Conservation (phyloP, 37 sponge, comb jelly and placozoan genomes). For the Spongia lamella region DNA sequence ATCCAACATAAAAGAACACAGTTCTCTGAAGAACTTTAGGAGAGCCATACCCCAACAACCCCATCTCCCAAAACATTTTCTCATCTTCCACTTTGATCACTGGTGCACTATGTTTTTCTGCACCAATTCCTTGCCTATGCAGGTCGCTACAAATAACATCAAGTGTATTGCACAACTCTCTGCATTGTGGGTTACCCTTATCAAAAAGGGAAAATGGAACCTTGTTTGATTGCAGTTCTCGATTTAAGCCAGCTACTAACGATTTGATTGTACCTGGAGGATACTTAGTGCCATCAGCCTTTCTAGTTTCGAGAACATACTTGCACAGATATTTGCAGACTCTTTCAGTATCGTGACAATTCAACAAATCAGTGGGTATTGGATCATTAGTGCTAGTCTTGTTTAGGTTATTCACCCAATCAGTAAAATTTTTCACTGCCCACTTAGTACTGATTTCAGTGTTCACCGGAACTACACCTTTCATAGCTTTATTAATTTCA, state of each 20-base stretch:
- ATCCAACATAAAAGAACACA: constrained; percentile 33
- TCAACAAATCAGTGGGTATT: background rate
- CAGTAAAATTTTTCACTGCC: constrained; percentile 11
- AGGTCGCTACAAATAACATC: constrained; percentile 5
- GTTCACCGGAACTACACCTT: background rate
- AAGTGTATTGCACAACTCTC: background rate
- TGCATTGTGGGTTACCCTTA: background rate
- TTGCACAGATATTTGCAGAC: constrained; percentile 4
- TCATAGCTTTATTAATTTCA: no score
- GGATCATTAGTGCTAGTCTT: background rate
- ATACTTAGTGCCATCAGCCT: constrained; percentile 4
- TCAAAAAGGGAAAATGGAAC: constrained; percentile 20
- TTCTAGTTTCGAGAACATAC: constrained; percentile 8
- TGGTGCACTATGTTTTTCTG: constrained; percentile 6
- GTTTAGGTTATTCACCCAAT: background rate
- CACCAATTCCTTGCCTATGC: constrained; percentile 19
- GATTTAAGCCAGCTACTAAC: constrained; percentile 4
- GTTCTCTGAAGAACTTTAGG: constrained; percentile 17
- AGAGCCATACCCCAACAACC: constrained; percentile 2
- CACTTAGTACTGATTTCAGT: constrained; percentile 5
- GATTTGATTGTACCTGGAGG: constrained; percentile 4
- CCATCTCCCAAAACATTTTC: constrained; percentile 11
- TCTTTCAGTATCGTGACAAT: background rate
- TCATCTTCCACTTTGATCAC: constrained; percentile 1
- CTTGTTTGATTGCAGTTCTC: constrained; percentile 7